Base-by-base conservation (phyloP, 2,797 vertebrate genomes). In the Coranthus polyacanthus region DNA sequence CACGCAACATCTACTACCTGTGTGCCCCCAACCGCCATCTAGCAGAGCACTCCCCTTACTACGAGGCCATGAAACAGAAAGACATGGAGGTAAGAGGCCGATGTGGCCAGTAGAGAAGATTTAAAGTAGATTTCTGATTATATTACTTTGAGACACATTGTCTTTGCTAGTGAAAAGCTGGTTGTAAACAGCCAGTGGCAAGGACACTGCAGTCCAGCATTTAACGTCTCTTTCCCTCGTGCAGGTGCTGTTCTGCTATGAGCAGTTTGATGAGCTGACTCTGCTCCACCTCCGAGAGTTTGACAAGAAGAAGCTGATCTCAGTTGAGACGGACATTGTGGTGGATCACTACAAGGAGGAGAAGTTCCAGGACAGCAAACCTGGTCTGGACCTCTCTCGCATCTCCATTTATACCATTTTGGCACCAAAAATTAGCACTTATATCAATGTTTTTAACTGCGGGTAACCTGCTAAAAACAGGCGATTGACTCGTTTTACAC, bases 261-360 rank as follows among this genome's bases (percentile, higher is more conserved):
- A 99, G 91, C 97, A 98, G 85, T 99, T 98, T 36, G 98, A 99
- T 24, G 98, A 99, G 87, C 94, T 99, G 50, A 97, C 97, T 0
- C 90, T 99, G 79, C 87, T 99, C 41, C 98, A 98, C 83, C 94
- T 99, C 15, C 77, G 95, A 10, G 96, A 98, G 84, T 99, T 99
- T 17, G 96, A 98, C 84, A 96, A 94, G 90, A 99, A 98, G 92
- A 96, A 97, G 89, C 91, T 99, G 61, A 96, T 99, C 86, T 99
- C 98, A 0, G 97, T 95, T 49, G 98, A 99, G 87, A 99, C 98
- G 0, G 97, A 99, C 89, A 98, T 99, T 0, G 97, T 98, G 12
- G 95, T 99, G 0, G 97, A 99, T 81, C 97, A 99, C 91, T 98
- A 97, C 83, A 98, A 99, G 86, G 98, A 99, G 82, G 96, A 99